A percentile compares a stretch with the other conserved stretches of the same genome.
These are phyloP conservation scores for Cantharis nigra DNA, from an alignment of 2,888 invertebrate genomes.

Conservation along the genomic window DNA sequence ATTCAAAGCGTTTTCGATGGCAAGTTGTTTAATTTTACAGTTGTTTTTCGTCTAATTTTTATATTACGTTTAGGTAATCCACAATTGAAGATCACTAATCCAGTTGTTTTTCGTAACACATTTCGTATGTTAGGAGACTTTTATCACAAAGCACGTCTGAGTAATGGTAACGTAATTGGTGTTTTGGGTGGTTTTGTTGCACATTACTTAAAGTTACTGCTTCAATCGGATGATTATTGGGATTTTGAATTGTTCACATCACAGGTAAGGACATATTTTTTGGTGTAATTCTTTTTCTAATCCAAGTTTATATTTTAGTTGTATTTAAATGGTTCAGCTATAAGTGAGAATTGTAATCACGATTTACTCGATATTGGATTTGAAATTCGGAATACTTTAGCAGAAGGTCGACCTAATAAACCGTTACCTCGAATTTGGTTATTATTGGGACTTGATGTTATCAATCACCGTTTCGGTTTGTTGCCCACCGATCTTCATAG, in stretches of 20 bases:
- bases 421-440: constrained; percentile 51
- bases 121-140: constrained; percentile 53
- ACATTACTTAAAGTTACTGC: constrained; percentile 51
- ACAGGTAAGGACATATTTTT: constrained; percentile 47
- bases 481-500: constrained; percentile 49
- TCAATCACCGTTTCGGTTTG: constrained; percentile 48
- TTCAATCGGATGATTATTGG: constrained; percentile 49
- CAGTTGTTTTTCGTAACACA: constrained; percentile 49
- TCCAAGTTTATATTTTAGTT: constrained; percentile 44
- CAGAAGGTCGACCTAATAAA: constrained; percentile 47
- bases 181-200: constrained; percentile 47
- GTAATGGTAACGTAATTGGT: constrained; percentile 40
- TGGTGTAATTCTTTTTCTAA: background rate
- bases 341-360: constrained; percentile 41
- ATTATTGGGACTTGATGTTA: constrained; percentile 53
- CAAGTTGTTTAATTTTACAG: constrained; percentile 13
- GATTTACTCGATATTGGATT: constrained; percentile 48
- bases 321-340: constrained; percentile 49
- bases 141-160: constrained; percentile 46
- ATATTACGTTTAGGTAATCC: constrained; percentile 19
- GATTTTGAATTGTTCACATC: constrained; percentile 53
- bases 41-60: background rate
- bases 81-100: constrained; percentile 36
- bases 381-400: constrained; percentile 47
- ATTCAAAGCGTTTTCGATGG: constrained; percentile 49